Evolutionary conservation across 2,113 vertebrate species (phyloP), one percentile per base, ranked within the genome.

Genomic region (Ictalurus punctatus): DNA sequence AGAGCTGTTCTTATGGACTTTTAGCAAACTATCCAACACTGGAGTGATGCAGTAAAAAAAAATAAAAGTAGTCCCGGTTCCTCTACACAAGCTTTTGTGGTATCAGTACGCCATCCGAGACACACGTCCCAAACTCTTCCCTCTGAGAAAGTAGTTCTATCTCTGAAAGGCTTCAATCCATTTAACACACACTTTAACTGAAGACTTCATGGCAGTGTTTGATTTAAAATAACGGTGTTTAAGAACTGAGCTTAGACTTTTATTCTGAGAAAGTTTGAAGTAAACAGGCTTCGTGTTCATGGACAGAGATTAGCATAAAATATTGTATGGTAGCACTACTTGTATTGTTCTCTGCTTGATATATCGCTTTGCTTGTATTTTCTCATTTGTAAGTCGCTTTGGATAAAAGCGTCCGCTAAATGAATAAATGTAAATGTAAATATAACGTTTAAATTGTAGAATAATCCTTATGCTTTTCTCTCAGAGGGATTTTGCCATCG

Each of bases 401-500:
- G 34, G 34, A 34, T 34, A 34, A 34, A 34, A 34, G 34, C n/a
- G n/a, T n/a, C n/a, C n/a, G n/a, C 34, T 34, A 34, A 34, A 34
- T 34, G 34, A 34, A 34, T 34, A 34, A 34, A 34, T 34, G 34
- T 34, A 34, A 34, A 34, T 34, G 34, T 34, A 34, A 34, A 34
- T 63, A 27, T 27, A 23, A 44, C 1, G 14, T 85, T 17, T 59
- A 61, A 40, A 17, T 19, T 83, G 58, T 73, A 34, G 4, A 73
- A 30, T 85, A 54, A 54, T 23, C 13, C 3, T 71, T 30, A 37
- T 71, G 6, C 4, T 37, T 83, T 80, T 44, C 19, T 87, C 16
- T 23, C 69, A 92, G 91, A 91, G 85, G 81, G 84, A 89, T n/a
- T 52, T 65, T 4, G 27, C 69, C 19, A 89, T 90, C 58, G 65